Conservation (phyloP, 1,140 invertebrate genomes). For the Theocolax elegans region DNA sequence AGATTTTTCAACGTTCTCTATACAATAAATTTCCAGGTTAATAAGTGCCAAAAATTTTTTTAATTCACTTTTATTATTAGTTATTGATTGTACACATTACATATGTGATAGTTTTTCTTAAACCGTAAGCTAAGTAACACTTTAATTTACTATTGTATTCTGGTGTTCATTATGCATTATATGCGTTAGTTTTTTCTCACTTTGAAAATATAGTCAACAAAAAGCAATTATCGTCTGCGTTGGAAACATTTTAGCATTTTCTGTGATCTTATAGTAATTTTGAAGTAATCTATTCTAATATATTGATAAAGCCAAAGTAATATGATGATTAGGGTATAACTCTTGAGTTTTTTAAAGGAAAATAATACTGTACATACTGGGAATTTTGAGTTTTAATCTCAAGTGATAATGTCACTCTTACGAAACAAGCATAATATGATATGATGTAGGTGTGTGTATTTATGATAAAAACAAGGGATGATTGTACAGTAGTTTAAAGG, state of each 20-base stretch:
- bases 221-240: background rate
- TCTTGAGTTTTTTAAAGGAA: background rate
- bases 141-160: background rate
- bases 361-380: constrained; percentile 16
- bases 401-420: constrained; percentile 42
- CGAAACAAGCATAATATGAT: constrained; percentile 34
- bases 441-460: constrained; percentile 46
- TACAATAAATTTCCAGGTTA: constrained; percentile 15
- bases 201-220: background rate
- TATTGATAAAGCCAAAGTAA: constrained; percentile 18
- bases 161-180: background rate
- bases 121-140: background rate
- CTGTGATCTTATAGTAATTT: constrained; percentile 8
- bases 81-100: background rate
- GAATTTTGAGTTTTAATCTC: constrained; percentile 16
- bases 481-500: constrained; percentile 52
- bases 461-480: constrained; percentile 41
- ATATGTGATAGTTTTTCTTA: constrained; percentile 14
- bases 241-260: background rate
- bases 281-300: background rate
- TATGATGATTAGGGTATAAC: background rate
- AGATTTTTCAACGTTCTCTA: background rate
- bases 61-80: too few relatives aligned
- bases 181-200: background rate
- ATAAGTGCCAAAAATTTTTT: constrained; percentile 39